A percentile compares a stretch with the other conserved stretches of the same genome.
Conservation (phyloP, 2,113 vertebrate species). For the Archocentrus centrarchus region DNA sequence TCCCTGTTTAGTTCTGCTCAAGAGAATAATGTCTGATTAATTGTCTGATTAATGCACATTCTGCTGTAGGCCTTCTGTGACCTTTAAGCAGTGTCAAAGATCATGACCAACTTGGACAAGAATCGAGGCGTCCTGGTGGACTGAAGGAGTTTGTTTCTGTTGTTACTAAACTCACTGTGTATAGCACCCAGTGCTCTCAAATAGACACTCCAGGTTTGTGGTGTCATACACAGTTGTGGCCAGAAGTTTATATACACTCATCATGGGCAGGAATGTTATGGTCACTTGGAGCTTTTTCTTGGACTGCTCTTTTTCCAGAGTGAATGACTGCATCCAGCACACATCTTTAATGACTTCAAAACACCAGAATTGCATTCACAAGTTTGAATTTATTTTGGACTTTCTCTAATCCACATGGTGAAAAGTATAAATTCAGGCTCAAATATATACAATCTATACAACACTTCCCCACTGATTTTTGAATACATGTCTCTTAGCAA, state of each 20-base stretch:
- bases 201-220: no score
- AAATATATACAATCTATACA: not conserved
- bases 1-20: not conserved
- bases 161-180: no score
- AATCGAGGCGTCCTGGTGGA: not conserved
- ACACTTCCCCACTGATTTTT: not conserved
- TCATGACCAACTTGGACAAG: not conserved
- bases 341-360: not conserved
- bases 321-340: not conserved
- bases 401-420: not conserved
- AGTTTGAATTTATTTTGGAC: not conserved
- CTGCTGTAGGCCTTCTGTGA: not conserved
- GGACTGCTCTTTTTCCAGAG: not conserved
- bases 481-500: not conserved
- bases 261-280: accelerated
- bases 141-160: not conserved
- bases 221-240: not conserved
- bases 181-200: no score
- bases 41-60: not conserved
- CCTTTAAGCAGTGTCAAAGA: not conserved
- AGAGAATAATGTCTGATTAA: not conserved
- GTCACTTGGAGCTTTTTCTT: not conserved
- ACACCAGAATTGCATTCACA: not conserved
- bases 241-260: not conserved
- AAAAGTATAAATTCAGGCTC: accelerated